A percentile compares a stretch with the other conserved stretches of the same genome.
Evolutionary conservation across 2,888 invertebrate species (phyloP).

Genomic region (Agapostemon virescens): DNA sequence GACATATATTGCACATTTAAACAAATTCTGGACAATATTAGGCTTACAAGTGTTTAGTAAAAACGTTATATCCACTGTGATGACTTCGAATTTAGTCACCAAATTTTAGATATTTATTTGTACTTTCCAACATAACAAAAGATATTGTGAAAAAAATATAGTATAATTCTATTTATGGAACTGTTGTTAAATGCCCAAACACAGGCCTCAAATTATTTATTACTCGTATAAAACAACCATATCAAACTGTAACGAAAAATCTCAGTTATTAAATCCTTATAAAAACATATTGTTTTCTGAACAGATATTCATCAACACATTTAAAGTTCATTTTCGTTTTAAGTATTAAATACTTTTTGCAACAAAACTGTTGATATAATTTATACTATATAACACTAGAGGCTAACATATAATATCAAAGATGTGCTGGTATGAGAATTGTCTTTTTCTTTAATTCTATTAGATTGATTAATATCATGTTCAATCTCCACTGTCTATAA

Average conservation of each 20-base stretch:
- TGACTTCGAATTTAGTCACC: conserved; percentile 53
- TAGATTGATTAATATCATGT: conserved; percentile 62
- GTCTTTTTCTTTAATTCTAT: conserved; percentile 40
- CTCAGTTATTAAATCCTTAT: conserved; percentile 31
- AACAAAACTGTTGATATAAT: conserved; percentile 61
- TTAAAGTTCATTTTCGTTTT: conserved; percentile 45
- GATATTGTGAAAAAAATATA: conserved; percentile 55
- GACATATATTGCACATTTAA: conserved; percentile 57
- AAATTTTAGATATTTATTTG: conserved; percentile 66
- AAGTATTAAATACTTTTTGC: conserved; percentile 55
- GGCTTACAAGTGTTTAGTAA: conserved; percentile 58
- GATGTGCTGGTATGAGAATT: conserved; percentile 54
- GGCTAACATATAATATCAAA: conserved; percentile 62
- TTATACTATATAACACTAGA: conserved; percentile 61
- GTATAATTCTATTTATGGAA: conserved; percentile 39
- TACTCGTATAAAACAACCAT: conserved; percentile 41
- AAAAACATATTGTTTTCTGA: conserved; percentile 46
- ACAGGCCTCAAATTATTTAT: conserved; percentile 45
- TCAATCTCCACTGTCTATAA: conserved; percentile 61
- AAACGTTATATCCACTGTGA: conserved; percentile 54
- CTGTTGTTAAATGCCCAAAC: conserved; percentile 41
- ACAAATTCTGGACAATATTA: conserved; percentile 58
- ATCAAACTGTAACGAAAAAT: conserved; percentile 46
- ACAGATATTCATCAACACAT: conserved; percentile 54
- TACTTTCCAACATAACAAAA: conserved; percentile 64